Conservation (phyloP, 2,888 invertebrate genomes). For the Eremobia ochroleuca region DNA sequence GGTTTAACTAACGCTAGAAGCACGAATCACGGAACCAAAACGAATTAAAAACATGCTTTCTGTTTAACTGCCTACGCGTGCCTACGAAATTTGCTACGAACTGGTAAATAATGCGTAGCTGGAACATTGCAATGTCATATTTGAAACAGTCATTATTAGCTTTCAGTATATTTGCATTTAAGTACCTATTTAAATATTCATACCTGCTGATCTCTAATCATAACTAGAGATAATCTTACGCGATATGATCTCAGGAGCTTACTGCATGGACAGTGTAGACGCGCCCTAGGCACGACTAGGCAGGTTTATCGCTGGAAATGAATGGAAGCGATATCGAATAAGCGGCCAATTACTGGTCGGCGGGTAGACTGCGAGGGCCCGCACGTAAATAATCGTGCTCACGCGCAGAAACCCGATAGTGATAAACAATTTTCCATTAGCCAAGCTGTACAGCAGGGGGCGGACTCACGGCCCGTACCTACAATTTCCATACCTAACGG, state of each 20-base stretch:
- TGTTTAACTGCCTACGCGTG: conserved; percentile 35
- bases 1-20: conserved; percentile 70
- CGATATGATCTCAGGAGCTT: conserved; percentile 77
- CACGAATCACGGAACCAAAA: conserved; percentile 53
- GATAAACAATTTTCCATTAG: conserved; percentile 89
- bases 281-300: conserved; percentile 75
- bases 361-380: conserved; percentile 82
- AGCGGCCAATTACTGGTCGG: conserved; percentile 86
- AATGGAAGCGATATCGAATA: conserved; percentile 88
- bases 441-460: conserved; percentile 72
- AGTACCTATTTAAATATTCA: conserved; percentile 50
- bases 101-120: conserved; percentile 24
- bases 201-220: conserved; percentile 61
- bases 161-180: conserved; percentile 36
- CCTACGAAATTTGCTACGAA: conserved; percentile 50
- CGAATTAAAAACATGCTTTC: conserved; percentile 38
- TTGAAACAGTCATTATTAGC: conserved; percentile 2
- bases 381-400: conserved; percentile 87
- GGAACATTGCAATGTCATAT: conserved; percentile 26
- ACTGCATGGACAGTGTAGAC: conserved; percentile 70
- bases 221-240: conserved; percentile 76
- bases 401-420: conserved; percentile 84
- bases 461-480: conserved; percentile 69
- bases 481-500: conserved; percentile 84
- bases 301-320: conserved; percentile 87